Base-by-base conservation (phyloP, 2,888 invertebrate genomes). In the Drosophila quinaria region DNA sequence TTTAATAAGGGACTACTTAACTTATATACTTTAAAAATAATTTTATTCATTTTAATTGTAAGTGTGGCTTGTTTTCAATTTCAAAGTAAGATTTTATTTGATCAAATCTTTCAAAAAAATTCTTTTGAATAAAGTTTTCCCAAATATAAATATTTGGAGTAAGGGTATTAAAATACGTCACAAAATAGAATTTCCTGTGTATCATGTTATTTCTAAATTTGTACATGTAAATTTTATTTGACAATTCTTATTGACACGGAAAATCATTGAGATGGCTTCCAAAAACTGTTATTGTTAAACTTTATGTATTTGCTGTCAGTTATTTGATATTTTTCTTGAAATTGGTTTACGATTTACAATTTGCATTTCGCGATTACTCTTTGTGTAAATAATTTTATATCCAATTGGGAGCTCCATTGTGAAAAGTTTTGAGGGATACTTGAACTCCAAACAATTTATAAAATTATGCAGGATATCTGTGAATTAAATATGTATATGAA, bases 311-410 rank as follows among this genome's bases (percentile, higher is more conserved):
- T 71, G 51, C 56, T 63, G 66, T 46, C 78, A 87, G 85, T 60
- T 72, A 73, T 76, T 78, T 69, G 86, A 87, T 85, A 85, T 85
- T 78, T 81, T 46, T 58, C 55, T 70, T 65, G 47, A 85, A 82
- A 84, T 84, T 89, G 85, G 64, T 63, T 67, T 54, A 46, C 52
- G 59, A 74, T 74, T 88, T 73, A 55, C 52, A 63, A 60, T 22
- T 51, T 19, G 22, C 9, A 1, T n/a, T 42, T 66, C 17, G n/a
- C 55, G 11, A 47, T 68, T 56, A 41, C 22, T 41, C 51, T 52
- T 54, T 55, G 22, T 44, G 29, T 41, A 44, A 41, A 59, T 62
- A 44, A 78, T 73, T 78, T 73, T 55, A 49, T 63, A 68, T 39
- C 25, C 42, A 65, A 39, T 61, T 4, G 17, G 17, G 17, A 2